A percentile compares a stretch with the other conserved stretches of the same genome.
Evolutionary conservation across 2,113 vertebrate genomes (phyloP).

Genomic region (Puntigrus tetrazona): DNA sequence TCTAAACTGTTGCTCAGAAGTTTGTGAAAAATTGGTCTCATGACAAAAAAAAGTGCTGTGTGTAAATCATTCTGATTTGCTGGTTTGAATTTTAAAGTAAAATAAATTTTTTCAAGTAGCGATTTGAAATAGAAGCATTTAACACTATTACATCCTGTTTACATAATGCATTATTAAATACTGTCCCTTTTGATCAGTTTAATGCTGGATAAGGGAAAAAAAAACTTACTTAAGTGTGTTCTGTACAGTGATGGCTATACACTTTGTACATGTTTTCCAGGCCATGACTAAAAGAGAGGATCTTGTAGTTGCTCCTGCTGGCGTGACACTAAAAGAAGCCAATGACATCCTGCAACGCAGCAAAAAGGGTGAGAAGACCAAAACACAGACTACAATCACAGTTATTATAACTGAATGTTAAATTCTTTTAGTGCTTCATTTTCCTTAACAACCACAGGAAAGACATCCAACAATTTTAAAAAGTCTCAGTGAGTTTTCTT

Average conservation of each 20-base stretch:
- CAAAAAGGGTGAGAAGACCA: conserved; percentile 82
- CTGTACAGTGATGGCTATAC: background rate
- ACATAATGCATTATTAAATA: too few species aligned
- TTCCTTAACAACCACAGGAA: background rate
- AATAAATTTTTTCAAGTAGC: too few species aligned
- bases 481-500: background rate
- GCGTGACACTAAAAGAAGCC: conserved; percentile 89
- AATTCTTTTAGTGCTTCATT: too few species aligned
- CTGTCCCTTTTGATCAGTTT: too few species aligned
- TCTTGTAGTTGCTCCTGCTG: conserved; percentile 87
- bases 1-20: background rate
- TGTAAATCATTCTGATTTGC: background rate
- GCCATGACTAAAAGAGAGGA: conserved; percentile 89
- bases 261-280: conserved; percentile 64
- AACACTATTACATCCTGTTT: too few species aligned
- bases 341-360: conserved; percentile 91
- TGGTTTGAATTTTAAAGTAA: too few species aligned
- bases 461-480: background rate
- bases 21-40: background rate
- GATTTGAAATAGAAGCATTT: too few species aligned
- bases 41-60: too few species aligned
- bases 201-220: too few species aligned
- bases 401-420: background rate
- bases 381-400: background rate
- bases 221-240: background rate